phyloP scores from a whole-genome alignment of 2,888 invertebrate species.

The Phalera bucephala region DNA sequence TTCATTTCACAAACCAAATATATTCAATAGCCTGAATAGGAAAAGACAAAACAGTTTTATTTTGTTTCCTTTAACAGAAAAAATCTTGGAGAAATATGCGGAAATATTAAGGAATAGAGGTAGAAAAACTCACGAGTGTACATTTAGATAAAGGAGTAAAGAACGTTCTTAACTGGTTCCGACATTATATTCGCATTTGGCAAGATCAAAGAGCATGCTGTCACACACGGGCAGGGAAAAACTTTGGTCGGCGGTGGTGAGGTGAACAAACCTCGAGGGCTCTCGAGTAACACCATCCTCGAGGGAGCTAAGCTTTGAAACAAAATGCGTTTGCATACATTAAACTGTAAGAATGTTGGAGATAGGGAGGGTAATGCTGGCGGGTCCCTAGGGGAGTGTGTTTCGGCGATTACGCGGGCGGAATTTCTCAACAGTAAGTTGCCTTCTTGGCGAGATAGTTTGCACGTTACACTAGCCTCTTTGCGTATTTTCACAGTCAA shows the following conservation, averaged over 20 bases:
- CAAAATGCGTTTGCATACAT: conserved; percentile 84
- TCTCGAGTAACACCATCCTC: conserved; percentile 70
- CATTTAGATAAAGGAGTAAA: conserved; percentile 61
- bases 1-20: conserved; percentile 53
- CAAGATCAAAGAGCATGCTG: conserved; percentile 80
- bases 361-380: conserved; percentile 72
- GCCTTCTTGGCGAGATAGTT: conserved; percentile 74
- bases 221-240: conserved; percentile 69
- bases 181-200: conserved; percentile 80
- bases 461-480: conserved; percentile 75
- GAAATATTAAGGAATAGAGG: conserved; percentile 42
- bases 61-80: conserved; percentile 44
- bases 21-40: conserved; percentile 59
- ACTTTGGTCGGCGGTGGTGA: conserved; percentile 56
- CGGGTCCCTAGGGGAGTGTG: conserved; percentile 68
- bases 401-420: conserved; percentile 81
- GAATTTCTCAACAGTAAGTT: conserved; percentile 70
- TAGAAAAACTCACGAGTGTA: conserved; percentile 51
- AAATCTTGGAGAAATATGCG: conserved; percentile 55
- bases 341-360: conserved; percentile 81
- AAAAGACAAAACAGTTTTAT: conserved; percentile 63
- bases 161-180: conserved; percentile 69
- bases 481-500: conserved; percentile 71
- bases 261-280: conserved; percentile 68
- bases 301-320: conserved; percentile 80